Conservation (phyloP, 2,888 invertebrate species). For the Alentia gelatinosa region DNA sequence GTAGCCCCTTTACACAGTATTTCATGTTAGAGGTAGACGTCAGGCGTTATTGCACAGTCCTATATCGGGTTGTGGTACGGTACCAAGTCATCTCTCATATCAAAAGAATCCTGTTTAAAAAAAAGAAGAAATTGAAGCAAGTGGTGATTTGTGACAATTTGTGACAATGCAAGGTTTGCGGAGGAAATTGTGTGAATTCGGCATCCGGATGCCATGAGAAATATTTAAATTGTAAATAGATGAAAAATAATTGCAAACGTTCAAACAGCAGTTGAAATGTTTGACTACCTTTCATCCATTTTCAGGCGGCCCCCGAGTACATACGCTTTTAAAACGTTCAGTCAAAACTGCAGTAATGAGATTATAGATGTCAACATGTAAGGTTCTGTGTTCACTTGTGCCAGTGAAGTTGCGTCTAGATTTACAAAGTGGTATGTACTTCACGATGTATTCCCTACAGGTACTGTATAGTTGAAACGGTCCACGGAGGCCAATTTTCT, state of each 20-base stretch:
- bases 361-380: constrained; percentile 28
- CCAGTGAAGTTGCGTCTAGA: constrained; percentile 25
- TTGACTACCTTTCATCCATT: background rate
- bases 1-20: background rate
- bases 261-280: background rate
- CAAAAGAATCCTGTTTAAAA: background rate
- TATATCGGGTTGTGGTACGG: background rate
- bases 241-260: no score
- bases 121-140: background rate
- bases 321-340: background rate
- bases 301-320: background rate
- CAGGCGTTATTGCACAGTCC: background rate
- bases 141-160: no score
- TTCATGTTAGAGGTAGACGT: background rate
- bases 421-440: constrained; percentile 15
- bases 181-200: no score
- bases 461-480: background rate
- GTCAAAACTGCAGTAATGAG: constrained; percentile 14
- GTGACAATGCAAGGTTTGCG: no score
- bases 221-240: no score
- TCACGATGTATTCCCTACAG: background rate
- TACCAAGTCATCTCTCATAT: background rate
- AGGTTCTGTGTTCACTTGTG: constrained; percentile 30
- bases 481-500: background rate
- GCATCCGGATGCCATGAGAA: no score